Base-by-base conservation (phyloP, 2,888 invertebrate genomes). In the Phalera bucephala region DNA sequence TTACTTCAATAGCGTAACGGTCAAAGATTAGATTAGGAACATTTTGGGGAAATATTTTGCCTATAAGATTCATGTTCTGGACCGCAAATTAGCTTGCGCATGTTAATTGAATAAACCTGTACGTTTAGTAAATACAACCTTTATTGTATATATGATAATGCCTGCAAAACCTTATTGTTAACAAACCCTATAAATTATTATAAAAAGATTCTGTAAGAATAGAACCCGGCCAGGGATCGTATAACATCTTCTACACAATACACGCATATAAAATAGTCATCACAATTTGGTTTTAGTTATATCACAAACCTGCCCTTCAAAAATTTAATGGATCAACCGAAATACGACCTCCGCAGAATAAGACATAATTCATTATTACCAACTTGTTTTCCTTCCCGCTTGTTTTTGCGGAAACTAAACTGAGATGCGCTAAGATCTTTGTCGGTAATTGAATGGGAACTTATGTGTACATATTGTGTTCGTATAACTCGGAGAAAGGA, bases 331-430 rank as follows among this genome's bases (percentile, higher is more conserved):
- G n/a, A n/a, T n/a, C n/a, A n/a, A n/a, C 8, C 31, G 36, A 46
- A 55, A 36, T 28, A 55, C 48, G 31, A 45, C 36, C 31, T 42
- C 44, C 44, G 50, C 57, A 58, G 37, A 42, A 51, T 32, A 38
- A 52, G 45, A 52, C 63, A 74, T 80, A 77, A 77, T 71, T 80
- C 83, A 79, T 78, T 82, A 78, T 72, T 67, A 72, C 64, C 63
- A 64, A 65, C 54, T 74, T 80, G 81, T 81, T 81, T 80, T 78
- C 70, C 70, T 60, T 49, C 51, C 36, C 62, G 60, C 58, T 62
- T 56, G 59, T 55, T 71, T 66, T 53, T 61, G 47, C 51, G 50
- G 46, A 53, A 55, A 31, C 26, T 35, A 34, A 49, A 41, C 41
- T 42, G 45, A 43, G 48, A 43, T 40, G 44, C 35, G 33, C 36